Evolutionary conservation across 2,113 vertebrate species (phyloP).

Genomic region (Delphinapterus leucas): DNA sequence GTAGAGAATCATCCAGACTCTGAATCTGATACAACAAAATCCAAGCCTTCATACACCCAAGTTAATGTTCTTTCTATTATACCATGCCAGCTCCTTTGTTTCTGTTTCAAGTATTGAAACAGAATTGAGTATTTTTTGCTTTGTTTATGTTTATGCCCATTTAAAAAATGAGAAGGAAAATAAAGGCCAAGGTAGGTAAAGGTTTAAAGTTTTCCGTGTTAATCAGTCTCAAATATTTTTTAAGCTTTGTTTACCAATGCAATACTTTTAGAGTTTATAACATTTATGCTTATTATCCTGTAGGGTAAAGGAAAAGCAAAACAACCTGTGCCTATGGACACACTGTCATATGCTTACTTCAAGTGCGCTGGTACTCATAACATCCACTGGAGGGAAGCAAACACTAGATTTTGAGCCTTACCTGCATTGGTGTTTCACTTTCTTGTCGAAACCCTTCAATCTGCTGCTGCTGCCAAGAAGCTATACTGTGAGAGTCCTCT

Average conservation of each 20-base stretch:
- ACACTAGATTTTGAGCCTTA: conserved; percentile 73
- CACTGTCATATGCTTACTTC: background rate
- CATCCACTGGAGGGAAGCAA: conserved; percentile 82
- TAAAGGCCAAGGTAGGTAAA: background rate
- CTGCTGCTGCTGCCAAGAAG: conserved; percentile 84
- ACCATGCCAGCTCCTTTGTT: background rate
- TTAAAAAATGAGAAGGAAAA: conserved; percentile 26
- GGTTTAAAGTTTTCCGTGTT: background rate
- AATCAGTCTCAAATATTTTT: background rate
- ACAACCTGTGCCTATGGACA: background rate
- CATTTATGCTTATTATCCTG: background rate
- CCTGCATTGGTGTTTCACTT: conserved; percentile 85
- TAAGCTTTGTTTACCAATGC: background rate
- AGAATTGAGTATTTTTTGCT: background rate
- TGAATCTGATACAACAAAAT: background rate
- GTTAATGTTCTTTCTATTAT: background rate
- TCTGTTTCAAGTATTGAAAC: background rate
- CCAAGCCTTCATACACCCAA: background rate
- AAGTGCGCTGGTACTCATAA: background rate
- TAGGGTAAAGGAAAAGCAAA: background rate
- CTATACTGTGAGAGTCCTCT: conserved; percentile 76
- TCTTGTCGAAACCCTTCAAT: conserved; percentile 81
- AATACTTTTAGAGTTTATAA: background rate
- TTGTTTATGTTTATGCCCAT: background rate
- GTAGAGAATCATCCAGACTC: background rate